These are phyloP conservation scores for Rachycentron canadum DNA, from an alignment of 2,797 vertebrate species.

Conservation along the genomic window DNA sequence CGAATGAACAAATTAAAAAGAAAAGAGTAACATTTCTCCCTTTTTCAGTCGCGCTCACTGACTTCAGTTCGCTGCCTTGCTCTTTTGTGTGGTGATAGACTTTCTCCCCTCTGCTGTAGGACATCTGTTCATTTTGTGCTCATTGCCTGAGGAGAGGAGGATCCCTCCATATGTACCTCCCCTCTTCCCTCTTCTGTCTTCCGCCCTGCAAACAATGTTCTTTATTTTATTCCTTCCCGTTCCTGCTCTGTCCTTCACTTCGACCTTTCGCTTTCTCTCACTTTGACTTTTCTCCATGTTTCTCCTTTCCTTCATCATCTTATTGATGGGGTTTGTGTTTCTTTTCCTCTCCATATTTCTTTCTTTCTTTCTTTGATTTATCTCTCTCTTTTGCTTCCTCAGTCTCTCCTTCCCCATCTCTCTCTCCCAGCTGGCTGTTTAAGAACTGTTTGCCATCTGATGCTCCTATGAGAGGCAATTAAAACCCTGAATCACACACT, in stretches of 20 bases:
- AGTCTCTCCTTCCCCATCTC: constrained; percentile 49
- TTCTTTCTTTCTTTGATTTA: constrained; percentile 16
- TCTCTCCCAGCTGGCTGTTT: constrained; percentile 83
- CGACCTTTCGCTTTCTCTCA: constrained; percentile 7
- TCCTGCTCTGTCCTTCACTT: background rate
- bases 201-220: constrained; percentile 55
- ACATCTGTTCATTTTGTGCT: constrained; percentile 69
- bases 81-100: constrained; percentile 23
- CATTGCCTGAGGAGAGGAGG: constrained; percentile 64
- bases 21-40: constrained; percentile 5
- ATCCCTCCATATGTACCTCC: constrained; percentile 61
- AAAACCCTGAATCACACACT: constrained; percentile 77
- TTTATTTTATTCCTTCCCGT: background rate
- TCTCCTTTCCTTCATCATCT: constrained; percentile 8
- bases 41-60: background rate
- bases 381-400: constrained; percentile 26
- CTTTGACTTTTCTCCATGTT: constrained; percentile 17
- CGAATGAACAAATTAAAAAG: background rate
- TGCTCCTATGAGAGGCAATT: constrained; percentile 87
- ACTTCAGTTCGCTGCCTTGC: constrained; percentile 31
- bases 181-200: constrained; percentile 46
- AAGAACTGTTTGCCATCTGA: constrained; percentile 86
- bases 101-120: constrained; percentile 44
- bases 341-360: background rate
- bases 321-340: constrained; percentile 3